phyloP scores from a whole-genome alignment of 2,888 invertebrate genomes.

The Drosophila siamana region DNA sequence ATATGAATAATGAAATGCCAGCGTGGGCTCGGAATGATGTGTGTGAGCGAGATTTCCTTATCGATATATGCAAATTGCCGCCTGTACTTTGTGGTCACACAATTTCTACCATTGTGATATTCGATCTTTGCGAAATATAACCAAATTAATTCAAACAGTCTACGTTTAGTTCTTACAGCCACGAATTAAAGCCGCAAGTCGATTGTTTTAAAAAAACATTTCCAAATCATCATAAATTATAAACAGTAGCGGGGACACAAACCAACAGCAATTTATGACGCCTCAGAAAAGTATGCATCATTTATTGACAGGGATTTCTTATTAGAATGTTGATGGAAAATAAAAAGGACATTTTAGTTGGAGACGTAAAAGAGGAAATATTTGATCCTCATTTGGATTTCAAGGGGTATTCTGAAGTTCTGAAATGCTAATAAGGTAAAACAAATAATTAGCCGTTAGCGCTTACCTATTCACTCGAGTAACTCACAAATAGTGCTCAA shows the following conservation, averaged over 20 bases:
- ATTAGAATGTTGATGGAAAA: not conserved
- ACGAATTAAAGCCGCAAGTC: not conserved
- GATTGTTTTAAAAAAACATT: not conserved
- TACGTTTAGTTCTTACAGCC: not conserved
- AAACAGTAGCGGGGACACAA: slow-evolving; percentile 25
- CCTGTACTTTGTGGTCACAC: not conserved
- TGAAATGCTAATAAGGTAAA: not conserved
- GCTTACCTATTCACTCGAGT: not conserved
- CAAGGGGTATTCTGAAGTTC: no score
- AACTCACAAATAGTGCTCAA: slow-evolving; percentile 5
- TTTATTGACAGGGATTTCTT: slow-evolving; percentile 16
- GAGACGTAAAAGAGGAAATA: no score
- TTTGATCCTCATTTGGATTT: no score
- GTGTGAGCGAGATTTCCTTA: slow-evolving; percentile 11
- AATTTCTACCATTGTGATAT: not conserved
- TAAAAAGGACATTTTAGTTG: slow-evolving; percentile 1
- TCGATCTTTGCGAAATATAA: not conserved
- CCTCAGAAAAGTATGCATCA: slow-evolving; percentile 69
- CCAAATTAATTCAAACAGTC: not conserved
- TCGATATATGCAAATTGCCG: slow-evolving; percentile 6
- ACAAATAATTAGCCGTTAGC: not conserved
- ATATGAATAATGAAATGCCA: slow-evolving; percentile 60
- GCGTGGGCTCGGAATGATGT: slow-evolving; percentile 5
- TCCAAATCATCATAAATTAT: no score
- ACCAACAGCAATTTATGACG: slow-evolving; percentile 40